Percentiles rank a stretch among this genome's conserved stretches.
These are phyloP conservation scores for Pristionchus exspectatus DNA, from an alignment of 2,888 invertebrate genomes.

Conservation along the genomic window DNA sequence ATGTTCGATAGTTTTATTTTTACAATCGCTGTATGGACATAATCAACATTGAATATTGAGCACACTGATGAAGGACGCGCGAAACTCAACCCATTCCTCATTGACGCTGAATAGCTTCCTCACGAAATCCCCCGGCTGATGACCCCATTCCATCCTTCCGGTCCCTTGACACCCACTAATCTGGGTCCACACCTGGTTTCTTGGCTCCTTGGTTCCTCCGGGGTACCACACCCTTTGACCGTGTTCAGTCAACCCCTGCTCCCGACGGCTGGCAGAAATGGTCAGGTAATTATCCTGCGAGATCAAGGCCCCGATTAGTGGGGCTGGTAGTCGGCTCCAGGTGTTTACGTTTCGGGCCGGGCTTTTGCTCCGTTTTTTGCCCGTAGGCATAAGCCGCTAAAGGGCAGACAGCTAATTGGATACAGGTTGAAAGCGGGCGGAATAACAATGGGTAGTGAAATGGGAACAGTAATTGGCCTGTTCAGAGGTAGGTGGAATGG, in stretches of 20 bases:
- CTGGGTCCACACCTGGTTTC: neutral
- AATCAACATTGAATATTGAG: neutral
- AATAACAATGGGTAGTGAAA: neutral
- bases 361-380: neutral
- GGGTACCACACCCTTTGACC: neutral
- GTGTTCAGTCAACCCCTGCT: conserved; percentile 21
- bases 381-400: neutral
- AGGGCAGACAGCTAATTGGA: conserved; percentile 27
- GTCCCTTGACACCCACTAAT: conserved; percentile 29
- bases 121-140: neutral
- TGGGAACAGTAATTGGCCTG: neutral
- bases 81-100: neutral
- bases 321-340: neutral
- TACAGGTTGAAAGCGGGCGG: neutral
- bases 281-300: neutral
- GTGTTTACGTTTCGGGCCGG: neutral
- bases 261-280: neutral
- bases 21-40: too few species aligned
- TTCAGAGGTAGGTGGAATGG: neutral
- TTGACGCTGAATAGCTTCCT: too few species aligned
- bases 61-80: neutral
- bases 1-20: too few species aligned
- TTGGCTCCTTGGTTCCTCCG: too few species aligned
- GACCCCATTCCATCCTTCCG: conserved; percentile 1
- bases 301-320: conserved; percentile 11